Evolutionary conservation across 2,797 vertebrate genomes (phyloP).

Genomic region (Halcyon smyrnensis): DNA sequence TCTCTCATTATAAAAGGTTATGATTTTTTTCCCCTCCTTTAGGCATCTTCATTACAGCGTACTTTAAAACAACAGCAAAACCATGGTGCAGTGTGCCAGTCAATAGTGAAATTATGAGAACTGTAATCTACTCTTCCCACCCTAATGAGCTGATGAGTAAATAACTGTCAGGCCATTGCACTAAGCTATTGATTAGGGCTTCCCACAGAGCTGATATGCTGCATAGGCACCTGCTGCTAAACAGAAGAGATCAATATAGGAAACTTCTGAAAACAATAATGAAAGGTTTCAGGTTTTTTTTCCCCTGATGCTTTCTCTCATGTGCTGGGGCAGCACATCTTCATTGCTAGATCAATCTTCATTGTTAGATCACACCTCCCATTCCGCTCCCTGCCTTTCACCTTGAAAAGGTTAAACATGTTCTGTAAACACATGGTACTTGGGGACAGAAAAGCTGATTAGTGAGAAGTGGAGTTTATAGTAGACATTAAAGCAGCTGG

Average conservation of each 20-base stretch:
- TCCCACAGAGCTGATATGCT: neutral
- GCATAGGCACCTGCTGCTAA: neutral
- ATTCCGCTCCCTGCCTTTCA: neutral
- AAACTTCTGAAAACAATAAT: neutral
- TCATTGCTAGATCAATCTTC: neutral
- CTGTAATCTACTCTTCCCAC: slow-evolving; percentile 50
- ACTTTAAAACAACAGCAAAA: neutral
- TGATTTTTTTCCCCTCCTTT: neutral
- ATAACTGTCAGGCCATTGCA: slow-evolving; percentile 36
- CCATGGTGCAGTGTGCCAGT: neutral
- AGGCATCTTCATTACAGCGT: neutral
- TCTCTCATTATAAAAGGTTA: neutral
- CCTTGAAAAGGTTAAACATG: neutral
- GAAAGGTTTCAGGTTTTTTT: neutral
- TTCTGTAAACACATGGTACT: fast-evolving
- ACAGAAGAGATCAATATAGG: slow-evolving; percentile 7
- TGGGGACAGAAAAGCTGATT: neutral
- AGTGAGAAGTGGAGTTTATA: neutral
- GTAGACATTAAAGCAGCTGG: neutral
- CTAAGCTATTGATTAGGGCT: slow-evolving; percentile 19
- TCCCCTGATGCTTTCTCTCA: neutral
- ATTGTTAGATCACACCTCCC: neutral
- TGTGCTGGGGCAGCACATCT: neutral
- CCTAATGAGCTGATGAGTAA: slow-evolving; percentile 63
- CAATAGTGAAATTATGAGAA: slow-evolving; percentile 42